Evolutionary conservation across 1,140 invertebrate species (phyloP), one percentile per base, ranked within the genome.

Genomic region (Drosophila arizonae): DNA sequence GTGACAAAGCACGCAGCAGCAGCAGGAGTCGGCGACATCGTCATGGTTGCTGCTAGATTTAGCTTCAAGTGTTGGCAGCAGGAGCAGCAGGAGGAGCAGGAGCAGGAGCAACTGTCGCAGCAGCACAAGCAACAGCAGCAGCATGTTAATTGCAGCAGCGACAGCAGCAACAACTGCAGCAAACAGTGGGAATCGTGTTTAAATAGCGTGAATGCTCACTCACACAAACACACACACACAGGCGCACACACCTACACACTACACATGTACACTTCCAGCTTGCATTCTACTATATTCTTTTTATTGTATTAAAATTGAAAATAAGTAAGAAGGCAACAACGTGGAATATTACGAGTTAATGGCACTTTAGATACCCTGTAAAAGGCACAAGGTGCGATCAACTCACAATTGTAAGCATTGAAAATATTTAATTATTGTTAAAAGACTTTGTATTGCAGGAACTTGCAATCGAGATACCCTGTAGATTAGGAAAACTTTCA

Each of bases 131-230:
- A 74, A 75, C 81, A 78, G 62, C 63, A 71, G 82, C 72, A 87
- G 79, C 76, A 86, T 86, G 81, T 86, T 86, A 86, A 87, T 86
- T 86, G 81, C 79, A 81, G 71, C 81, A 76, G 69, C 73, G 65
- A 69, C 69, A 69, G 71, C 77, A 62, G 45, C 46, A 46, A 17
- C 57, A 61, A 11, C 21, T 21, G 43, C 46, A 50, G 77, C 81
- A 77, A 84, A 78, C 81, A 86, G 81, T 76, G 78, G 63, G 78
- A 77, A 79, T 68, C 72, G 79, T 86, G 79, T 88, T 86, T 87
- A 86, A 86, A 86, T 87, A 87, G 84, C 82, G 79, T 62, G 69
- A 82, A 87, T 72, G 58, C 56, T 21, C 8, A 50, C 63, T 48
- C 48, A 77, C 48, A 70, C 62, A 51, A 24, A 57, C 52, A 55